A percentile compares a stretch with the other conserved stretches of the same genome.
Evolutionary conservation across 2,113 vertebrate genomes (phyloP).

Genomic region (Strix aluco): DNA sequence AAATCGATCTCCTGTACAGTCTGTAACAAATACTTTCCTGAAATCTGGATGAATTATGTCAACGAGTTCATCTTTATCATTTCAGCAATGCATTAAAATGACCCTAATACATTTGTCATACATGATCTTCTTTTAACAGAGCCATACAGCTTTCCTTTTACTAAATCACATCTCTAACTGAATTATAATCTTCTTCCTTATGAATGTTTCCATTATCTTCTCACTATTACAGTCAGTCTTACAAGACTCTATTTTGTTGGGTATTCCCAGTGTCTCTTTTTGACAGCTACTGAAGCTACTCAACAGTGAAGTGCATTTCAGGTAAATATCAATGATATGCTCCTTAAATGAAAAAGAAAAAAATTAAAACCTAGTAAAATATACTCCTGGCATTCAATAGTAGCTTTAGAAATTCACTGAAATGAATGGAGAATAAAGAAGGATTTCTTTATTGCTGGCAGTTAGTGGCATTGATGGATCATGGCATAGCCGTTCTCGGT

Average conservation of each 20-base stretch:
- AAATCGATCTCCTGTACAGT: slow-evolving; percentile 41
- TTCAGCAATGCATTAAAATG: slow-evolving; percentile 39
- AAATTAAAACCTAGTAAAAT: slow-evolving; percentile 48
- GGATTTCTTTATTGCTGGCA: slow-evolving; percentile 59
- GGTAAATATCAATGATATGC: slow-evolving; percentile 13
- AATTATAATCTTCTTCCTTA: slow-evolving; percentile 30
- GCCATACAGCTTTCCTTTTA: neutral
- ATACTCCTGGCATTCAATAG: slow-evolving; percentile 40
- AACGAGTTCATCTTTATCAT: slow-evolving; percentile 30
- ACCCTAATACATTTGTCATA: slow-evolving; percentile 47
- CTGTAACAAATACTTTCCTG: slow-evolving; percentile 53
- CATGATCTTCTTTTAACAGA: slow-evolving; percentile 44
- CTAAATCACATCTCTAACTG: slow-evolving; percentile 38
- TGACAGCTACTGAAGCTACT: neutral
- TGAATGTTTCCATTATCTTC: slow-evolving; percentile 22
- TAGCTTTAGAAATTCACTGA: slow-evolving; percentile 63
- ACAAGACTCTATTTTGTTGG: neutral
- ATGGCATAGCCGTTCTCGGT: slow-evolving; percentile 43
- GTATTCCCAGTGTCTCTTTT: slow-evolving; percentile 8
- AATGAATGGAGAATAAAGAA: slow-evolving; percentile 50
- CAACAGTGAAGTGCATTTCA: neutral
- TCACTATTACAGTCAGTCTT: neutral
- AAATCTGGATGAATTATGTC: slow-evolving; percentile 50
- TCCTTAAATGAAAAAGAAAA: slow-evolving; percentile 43
- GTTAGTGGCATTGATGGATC: slow-evolving; percentile 77